Evolutionary conservation across 2,888 invertebrate genomes (phyloP).

Genomic region (Chymomyza fuscimana): DNA sequence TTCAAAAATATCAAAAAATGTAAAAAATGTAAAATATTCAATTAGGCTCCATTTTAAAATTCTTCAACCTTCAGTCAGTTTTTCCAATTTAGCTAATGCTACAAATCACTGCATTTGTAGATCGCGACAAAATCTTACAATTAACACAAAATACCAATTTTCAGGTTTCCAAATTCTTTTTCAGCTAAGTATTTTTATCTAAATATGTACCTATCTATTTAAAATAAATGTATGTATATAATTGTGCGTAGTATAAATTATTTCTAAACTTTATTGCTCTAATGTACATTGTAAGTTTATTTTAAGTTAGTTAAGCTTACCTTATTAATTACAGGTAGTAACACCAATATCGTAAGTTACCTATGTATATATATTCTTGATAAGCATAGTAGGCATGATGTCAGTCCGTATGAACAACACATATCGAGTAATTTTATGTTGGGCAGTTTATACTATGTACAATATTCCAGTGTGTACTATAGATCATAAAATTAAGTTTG

Average conservation of each 20-base stretch:
- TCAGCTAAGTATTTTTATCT: background rate
- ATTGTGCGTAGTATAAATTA: background rate
- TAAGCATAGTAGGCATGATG: background rate
- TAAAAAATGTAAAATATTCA: too few species aligned
- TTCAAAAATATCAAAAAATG: too few species aligned
- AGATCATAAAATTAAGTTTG: background rate
- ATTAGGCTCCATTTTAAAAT: too few species aligned
- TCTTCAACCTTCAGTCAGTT: too few species aligned
- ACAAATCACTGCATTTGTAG: too few species aligned
- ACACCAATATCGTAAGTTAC: background rate
- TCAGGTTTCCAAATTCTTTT: background rate
- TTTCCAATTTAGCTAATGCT: too few species aligned
- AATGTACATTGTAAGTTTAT: background rate
- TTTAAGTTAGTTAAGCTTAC: background rate
- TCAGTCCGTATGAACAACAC: background rate
- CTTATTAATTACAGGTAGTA: background rate
- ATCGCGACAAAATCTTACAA: background rate
- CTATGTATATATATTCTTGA: background rate
- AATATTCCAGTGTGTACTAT: background rate
- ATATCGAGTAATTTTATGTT: background rate
- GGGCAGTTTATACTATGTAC: background rate
- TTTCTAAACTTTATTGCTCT: background rate
- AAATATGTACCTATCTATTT: background rate
- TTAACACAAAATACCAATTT: background rate
- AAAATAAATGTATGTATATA: background rate